Evolutionary conservation across 2,888 invertebrate species (phyloP).

Genomic region (Caenorhabditis parvicauda): DNA sequence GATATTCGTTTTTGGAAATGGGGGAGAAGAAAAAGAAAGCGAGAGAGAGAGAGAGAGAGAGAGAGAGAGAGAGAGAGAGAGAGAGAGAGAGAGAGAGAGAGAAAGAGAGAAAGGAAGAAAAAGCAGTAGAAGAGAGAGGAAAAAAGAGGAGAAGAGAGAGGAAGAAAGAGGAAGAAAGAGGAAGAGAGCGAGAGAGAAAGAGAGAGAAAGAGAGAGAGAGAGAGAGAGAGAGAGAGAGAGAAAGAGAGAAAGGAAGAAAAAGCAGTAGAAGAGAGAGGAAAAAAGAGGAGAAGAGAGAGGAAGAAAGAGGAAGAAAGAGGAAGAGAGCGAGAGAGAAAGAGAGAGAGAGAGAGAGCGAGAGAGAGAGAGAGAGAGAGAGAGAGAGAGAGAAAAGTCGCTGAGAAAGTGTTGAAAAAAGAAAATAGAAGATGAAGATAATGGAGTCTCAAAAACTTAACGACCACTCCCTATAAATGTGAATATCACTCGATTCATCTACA

Average conservation of each 20-base stretch:
- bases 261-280: not conserved
- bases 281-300: slow-evolving; percentile 1
- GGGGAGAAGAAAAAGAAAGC: not conserved
- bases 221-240: slow-evolving; percentile 6
- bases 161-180: not conserved
- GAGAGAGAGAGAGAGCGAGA: slow-evolving; percentile 9
- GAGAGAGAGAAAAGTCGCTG: not conserved
- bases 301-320: slow-evolving; percentile 2
- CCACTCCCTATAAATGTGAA: no score
- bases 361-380: not conserved
- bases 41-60: slow-evolving; percentile 3
- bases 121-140: slow-evolving; percentile 5
- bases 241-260: slow-evolving; percentile 3
- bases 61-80: slow-evolving; percentile 2
- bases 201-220: slow-evolving; percentile 7
- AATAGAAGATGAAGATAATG: not conserved
- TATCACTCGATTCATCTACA: no score
- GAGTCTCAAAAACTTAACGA: not conserved
- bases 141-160: slow-evolving; percentile 2
- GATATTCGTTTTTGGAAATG: no score
- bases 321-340: not conserved
- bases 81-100: slow-evolving; percentile 3
- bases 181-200: not conserved
- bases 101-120: not conserved
- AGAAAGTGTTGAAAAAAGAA: not conserved